Evolutionary conservation across 2,797 vertebrate species (phyloP), one percentile per base, ranked within the genome.

Genomic region (Silurus lanzhouensis): DNA sequence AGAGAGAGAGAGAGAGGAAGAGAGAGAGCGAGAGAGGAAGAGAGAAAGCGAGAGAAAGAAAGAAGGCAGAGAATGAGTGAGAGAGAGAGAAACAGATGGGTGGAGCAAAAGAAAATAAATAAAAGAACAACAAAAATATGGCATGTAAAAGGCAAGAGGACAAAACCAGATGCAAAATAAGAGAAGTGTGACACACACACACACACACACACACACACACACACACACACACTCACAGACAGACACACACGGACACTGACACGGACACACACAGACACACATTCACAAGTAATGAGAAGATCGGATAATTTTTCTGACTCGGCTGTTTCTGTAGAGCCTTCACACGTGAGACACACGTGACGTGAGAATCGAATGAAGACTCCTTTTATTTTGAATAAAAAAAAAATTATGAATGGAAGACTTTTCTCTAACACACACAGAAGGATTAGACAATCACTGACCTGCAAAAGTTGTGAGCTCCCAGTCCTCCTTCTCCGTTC

Each of bases 381-480:
- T 48, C 5, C 48, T 48, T 48, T 48, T 9, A 52, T 52, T 48
- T 52, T 6, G 9, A 52, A 52, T 7, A 1, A 9, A 52, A 52
- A 52, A 52, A 52, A 52, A 0, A 9, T 7, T 3, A 52, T 52
- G 31, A 38, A 38, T 38, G 31, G 0, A 38, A 38, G 31, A 38
- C 0, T 38, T 38, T 38, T 38, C 31, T 38, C 31, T 38, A 38
- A 52, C 48, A 52, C 48, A 52, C 48, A 52, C 48, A 52, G 48
- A 52, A 0, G 9, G 48, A 52, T 52, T 52, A 52, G 0, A 52
- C 48, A 52, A 52, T 52, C 12, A 2, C 88, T 88, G 93, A 98
- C 98, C 98, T 97, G 97, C 98, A 99, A 90, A 96, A 98, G 95
- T 99, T 99, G 91, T 99, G 98, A 17, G 95, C 95, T 44, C 98